Conservation (phyloP, 2,113 vertebrate species). For the Oreotragus oreotragus region DNA sequence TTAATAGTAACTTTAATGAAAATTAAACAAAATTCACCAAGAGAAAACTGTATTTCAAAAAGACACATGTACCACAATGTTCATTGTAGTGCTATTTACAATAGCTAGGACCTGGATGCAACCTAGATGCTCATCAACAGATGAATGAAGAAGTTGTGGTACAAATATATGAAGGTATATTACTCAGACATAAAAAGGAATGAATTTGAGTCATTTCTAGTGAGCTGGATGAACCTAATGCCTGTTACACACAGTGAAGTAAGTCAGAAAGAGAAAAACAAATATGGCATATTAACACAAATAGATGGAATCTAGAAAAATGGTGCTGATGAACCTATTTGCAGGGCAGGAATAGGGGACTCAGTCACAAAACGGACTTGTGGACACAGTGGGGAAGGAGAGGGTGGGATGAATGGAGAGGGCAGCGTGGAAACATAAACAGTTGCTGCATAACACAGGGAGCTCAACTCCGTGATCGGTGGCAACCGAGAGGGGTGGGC, state of each 20-base stretch:
- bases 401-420: background rate
- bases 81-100: background rate
- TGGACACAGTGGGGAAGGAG: background rate
- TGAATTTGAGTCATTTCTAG: background rate
- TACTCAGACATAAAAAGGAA: background rate
- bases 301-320: background rate
- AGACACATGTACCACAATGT: background rate
- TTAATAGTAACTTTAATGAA: background rate
- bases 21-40: background rate
- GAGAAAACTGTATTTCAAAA: background rate
- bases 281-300: background rate
- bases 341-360: background rate
- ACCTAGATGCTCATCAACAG: background rate
- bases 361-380: background rate
- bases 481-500: background rate
- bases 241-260: background rate
- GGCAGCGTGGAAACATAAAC: background rate
- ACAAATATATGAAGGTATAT: background rate
- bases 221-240: background rate
- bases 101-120: background rate
- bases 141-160: background rate
- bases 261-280: background rate
- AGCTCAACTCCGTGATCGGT: background rate
- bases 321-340: background rate
- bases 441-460: background rate